These are phyloP conservation scores for Gadus macrocephalus DNA, from an alignment of 2,113 vertebrate species.

Conservation along the genomic window DNA sequence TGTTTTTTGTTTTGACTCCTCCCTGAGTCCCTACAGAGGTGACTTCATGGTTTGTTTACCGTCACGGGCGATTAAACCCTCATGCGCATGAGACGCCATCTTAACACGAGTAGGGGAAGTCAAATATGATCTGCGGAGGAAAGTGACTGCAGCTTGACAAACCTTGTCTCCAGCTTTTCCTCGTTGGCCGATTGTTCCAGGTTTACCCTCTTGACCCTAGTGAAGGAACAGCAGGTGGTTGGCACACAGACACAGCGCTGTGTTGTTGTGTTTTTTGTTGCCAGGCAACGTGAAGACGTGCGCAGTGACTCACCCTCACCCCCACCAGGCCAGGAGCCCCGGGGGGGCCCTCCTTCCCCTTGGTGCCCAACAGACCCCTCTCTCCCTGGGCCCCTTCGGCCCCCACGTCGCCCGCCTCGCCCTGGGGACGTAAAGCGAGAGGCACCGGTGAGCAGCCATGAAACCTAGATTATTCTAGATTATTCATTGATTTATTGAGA, in stretches of 20 bases:
- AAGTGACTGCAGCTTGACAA: slow-evolving; percentile 24
- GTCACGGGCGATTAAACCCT: background rate
- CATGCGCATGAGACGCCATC: too few species aligned
- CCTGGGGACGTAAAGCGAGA: slow-evolving; percentile 66
- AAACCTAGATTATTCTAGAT: too few species aligned
- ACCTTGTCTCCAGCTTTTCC: slow-evolving; percentile 90
- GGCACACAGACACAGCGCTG: background rate
- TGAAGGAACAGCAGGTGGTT: slow-evolving; percentile 22
- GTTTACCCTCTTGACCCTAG: slow-evolving; percentile 92
- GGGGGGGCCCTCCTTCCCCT: slow-evolving; percentile 81
- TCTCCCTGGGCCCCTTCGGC: slow-evolving; percentile 83
- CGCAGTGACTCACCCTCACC: slow-evolving; percentile 77
- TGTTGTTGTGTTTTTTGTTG: background rate
- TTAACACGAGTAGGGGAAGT: too few species aligned
- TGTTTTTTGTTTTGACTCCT: too few species aligned
- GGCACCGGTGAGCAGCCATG: background rate
- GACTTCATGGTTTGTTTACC: slow-evolving; percentile 21
- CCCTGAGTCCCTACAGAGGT: slow-evolving; percentile 11
- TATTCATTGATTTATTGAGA: too few species aligned
- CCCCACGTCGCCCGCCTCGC: slow-evolving; percentile 88
- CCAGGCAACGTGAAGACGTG: too few species aligned
- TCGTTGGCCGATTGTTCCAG: slow-evolving; percentile 84
- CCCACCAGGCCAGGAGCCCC: slow-evolving; percentile 84
- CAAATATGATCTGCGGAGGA: background rate
- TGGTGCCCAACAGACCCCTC: slow-evolving; percentile 80